phyloP scores from a whole-genome alignment of 2,888 invertebrate genomes.

The Tyria jacobaeae region DNA sequence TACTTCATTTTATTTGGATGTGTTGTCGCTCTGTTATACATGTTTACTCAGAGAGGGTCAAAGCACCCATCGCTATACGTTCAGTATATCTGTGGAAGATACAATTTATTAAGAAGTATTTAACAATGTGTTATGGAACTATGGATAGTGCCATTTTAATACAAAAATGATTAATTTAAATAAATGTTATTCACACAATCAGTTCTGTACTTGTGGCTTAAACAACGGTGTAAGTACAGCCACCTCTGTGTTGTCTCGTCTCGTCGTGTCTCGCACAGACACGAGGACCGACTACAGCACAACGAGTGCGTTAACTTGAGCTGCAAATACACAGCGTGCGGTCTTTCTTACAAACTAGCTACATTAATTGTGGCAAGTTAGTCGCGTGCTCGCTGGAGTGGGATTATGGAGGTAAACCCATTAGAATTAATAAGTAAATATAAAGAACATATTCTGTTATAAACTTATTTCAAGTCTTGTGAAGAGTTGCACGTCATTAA shows the following conservation, averaged over 20 bases:
- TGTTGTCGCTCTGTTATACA: background rate
- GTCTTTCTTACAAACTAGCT: background rate
- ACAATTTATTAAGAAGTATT: background rate
- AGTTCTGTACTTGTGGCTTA: slow-evolving; percentile 59
- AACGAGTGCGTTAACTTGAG: background rate
- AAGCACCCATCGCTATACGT: background rate
- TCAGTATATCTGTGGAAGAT: background rate
- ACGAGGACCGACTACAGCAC: background rate
- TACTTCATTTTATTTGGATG: background rate
- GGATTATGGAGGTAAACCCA: background rate
- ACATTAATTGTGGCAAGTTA: background rate
- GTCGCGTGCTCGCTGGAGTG: background rate
- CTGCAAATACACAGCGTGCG: background rate
- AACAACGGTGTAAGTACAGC: slow-evolving; percentile 12
- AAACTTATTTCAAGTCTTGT: background rate
- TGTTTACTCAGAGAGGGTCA: background rate
- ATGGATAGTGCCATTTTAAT: background rate
- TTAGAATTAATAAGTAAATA: background rate
- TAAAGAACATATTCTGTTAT: background rate
- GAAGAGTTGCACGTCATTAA: background rate
- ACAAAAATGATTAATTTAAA: slow-evolving; percentile 31
- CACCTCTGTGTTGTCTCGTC: slow-evolving; percentile 9
- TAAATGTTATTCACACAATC: slow-evolving; percentile 51
- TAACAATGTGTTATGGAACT: background rate
- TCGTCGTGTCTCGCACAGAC: background rate